Conservation (phyloP, 2,888 invertebrate genomes). For the Trichogramma dendrolimi region DNA sequence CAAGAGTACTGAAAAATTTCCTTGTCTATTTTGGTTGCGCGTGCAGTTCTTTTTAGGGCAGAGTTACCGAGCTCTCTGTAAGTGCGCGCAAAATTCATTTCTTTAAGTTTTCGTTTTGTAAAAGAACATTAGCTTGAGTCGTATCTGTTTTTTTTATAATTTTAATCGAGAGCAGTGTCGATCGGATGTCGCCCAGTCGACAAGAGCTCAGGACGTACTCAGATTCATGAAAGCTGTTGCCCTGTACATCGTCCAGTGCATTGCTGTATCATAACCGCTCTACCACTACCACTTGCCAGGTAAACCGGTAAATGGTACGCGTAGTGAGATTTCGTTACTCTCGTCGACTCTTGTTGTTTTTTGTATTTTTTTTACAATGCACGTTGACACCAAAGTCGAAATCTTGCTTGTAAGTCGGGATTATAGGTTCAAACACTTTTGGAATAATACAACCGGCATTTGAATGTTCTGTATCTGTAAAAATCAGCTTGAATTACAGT, state of each 20-base stretch:
- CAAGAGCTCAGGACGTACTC: slow-evolving; percentile 46
- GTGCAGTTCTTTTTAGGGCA: too few relatives aligned
- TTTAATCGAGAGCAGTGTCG: slow-evolving; percentile 47
- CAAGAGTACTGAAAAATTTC: neutral
- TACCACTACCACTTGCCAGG: slow-evolving; percentile 47
- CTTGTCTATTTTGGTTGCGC: neutral
- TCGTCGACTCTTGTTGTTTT: slow-evolving; percentile 31
- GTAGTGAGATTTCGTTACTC: slow-evolving; percentile 33
- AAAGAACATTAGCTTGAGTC: slow-evolving; percentile 36
- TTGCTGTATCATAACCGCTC: slow-evolving; percentile 47
- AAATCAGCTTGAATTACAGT: too few relatives aligned
- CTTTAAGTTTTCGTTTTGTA: slow-evolving; percentile 10
- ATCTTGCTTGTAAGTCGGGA: slow-evolving; percentile 12
- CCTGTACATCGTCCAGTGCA: slow-evolving; percentile 46
- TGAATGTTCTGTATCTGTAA: too few relatives aligned
- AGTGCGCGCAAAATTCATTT: neutral
- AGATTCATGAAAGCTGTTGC: slow-evolving; percentile 49
- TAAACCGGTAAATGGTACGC: slow-evolving; percentile 39
- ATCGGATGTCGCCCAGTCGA: slow-evolving; percentile 41
- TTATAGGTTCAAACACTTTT: neutral
- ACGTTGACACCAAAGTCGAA: slow-evolving; percentile 10
- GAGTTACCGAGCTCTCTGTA: neutral
- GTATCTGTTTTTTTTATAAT: slow-evolving; percentile 40
- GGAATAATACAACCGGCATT: too few relatives aligned
- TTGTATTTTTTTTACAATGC: neutral